A percentile compares a stretch with the other conserved stretches of the same genome.
These are phyloP conservation scores for Heteromormyrus szaboi DNA, from an alignment of 2,797 vertebrate genomes.

Conservation along the genomic window DNA sequence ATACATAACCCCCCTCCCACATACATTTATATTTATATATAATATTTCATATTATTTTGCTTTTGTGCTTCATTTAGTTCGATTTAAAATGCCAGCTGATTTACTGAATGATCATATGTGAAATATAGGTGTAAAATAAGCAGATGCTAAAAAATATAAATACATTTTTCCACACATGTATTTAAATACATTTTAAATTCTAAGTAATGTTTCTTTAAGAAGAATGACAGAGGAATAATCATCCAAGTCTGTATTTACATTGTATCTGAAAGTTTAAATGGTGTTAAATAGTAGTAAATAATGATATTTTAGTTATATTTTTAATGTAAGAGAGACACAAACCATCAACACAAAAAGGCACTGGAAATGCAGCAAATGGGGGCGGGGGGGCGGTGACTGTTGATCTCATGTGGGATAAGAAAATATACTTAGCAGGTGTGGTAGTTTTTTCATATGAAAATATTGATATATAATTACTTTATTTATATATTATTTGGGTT, in stretches of 20 bases:
- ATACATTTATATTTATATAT: neutral
- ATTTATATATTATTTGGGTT: neutral
- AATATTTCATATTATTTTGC: neutral
- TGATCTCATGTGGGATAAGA: neutral
- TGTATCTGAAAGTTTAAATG: neutral
- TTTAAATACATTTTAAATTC: slow-evolving; percentile 1
- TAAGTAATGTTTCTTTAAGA: neutral
- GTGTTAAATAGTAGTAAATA: neutral
- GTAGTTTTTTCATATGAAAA: neutral
- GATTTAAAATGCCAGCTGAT: neutral
- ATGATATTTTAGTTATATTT: neutral
- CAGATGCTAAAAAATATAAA: neutral
- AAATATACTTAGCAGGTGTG: neutral
- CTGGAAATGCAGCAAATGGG: neutral
- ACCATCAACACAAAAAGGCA: neutral
- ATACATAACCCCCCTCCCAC: neutral
- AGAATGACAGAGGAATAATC: neutral
- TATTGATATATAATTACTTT: neutral
- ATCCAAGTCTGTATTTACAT: neutral
- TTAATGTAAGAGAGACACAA: neutral
- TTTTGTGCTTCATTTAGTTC: neutral
- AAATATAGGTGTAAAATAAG: neutral
- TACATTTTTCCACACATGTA: neutral
- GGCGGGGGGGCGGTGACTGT: neutral
- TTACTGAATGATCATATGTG: neutral